These are phyloP conservation scores for Pseudochromis fuscus DNA, from an alignment of 2,797 vertebrate genomes.

Conservation along the genomic window DNA sequence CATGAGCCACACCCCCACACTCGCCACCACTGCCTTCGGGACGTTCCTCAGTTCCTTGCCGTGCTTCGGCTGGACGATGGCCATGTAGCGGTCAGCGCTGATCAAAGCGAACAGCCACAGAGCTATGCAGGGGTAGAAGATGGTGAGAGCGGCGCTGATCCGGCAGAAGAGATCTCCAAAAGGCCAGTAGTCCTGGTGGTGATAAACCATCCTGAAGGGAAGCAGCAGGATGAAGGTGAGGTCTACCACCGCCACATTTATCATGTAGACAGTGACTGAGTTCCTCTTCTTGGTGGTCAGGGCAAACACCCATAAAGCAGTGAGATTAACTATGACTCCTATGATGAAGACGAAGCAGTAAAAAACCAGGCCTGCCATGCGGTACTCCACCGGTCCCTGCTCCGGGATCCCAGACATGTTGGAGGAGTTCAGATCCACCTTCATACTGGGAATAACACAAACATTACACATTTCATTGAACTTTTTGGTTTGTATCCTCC, in stretches of 20 bases:
- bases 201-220: slow-evolving; percentile 93
- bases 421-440: slow-evolving; percentile 62
- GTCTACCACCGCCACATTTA: slow-evolving; percentile 94
- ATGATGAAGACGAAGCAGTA: slow-evolving; percentile 89
- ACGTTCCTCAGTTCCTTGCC: slow-evolving; percentile 93
- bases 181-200: slow-evolving; percentile 88
- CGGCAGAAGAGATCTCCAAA: slow-evolving; percentile 93
- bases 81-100: slow-evolving; percentile 96
- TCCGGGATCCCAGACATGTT: slow-evolving; percentile 59
- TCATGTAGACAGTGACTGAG: slow-evolving; percentile 96
- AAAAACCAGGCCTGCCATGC: slow-evolving; percentile 88
- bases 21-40: slow-evolving; percentile 89
- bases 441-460: slow-evolving; percentile 60
- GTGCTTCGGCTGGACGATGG: slow-evolving; percentile 94
- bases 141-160: slow-evolving; percentile 87
- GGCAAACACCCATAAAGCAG: slow-evolving; percentile 96
- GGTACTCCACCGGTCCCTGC: slow-evolving; percentile 86
- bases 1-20: slow-evolving; percentile 91
- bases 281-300: slow-evolving; percentile 96
- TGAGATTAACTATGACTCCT: slow-evolving; percentile 91
- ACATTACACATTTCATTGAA: background rate
- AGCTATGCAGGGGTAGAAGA: slow-evolving; percentile 96
- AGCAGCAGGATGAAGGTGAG: slow-evolving; percentile 90
- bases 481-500: background rate
- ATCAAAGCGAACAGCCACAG: slow-evolving; percentile 96